A percentile compares a stretch with the other conserved stretches of the same genome.
phyloP scores from a whole-genome alignment of 2,888 invertebrate genomes.

The Lycophotia porphyrea region DNA sequence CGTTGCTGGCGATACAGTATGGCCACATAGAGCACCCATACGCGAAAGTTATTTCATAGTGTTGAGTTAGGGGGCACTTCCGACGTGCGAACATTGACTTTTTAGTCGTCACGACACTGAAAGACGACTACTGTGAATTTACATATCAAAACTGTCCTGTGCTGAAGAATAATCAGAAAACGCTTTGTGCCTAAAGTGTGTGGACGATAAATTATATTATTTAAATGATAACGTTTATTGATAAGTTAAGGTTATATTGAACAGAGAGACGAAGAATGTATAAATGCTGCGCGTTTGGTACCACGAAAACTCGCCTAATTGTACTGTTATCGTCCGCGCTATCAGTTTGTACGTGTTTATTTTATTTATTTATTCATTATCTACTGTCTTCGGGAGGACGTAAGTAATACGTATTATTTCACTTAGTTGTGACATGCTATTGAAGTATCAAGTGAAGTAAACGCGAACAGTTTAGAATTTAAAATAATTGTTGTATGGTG shows the following conservation, averaged over 20 bases:
- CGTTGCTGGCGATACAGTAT: slow-evolving; percentile 97
- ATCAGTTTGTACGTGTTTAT: slow-evolving; percentile 65
- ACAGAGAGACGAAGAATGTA: slow-evolving; percentile 63
- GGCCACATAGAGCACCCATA: slow-evolving; percentile 96
- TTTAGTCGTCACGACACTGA: slow-evolving; percentile 49
- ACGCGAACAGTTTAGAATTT: slow-evolving; percentile 14
- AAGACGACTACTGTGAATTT: slow-evolving; percentile 62
- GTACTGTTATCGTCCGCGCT: slow-evolving; percentile 63
- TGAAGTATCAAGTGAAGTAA: slow-evolving; percentile 45
- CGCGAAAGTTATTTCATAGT: slow-evolving; percentile 90
- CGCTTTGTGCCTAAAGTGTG: slow-evolving; percentile 72
- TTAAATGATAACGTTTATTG: slow-evolving; percentile 73
- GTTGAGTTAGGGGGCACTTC: slow-evolving; percentile 47
- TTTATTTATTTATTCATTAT: slow-evolving; percentile 69
- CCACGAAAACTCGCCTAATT: slow-evolving; percentile 68
- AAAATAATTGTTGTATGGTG: slow-evolving; percentile 22
- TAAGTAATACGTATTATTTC: slow-evolving; percentile 60
- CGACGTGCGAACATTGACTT: slow-evolving; percentile 51
- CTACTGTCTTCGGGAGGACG: slow-evolving; percentile 53
- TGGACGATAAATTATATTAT: slow-evolving; percentile 73
- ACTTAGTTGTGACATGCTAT: slow-evolving; percentile 40
- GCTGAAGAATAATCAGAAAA: slow-evolving; percentile 68
- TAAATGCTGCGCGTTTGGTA: slow-evolving; percentile 70
- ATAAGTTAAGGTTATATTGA: slow-evolving; percentile 73
- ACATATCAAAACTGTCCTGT: slow-evolving; percentile 61